Conservation (phyloP, 2,797 vertebrate species). For the Anguilla marmorata region DNA sequence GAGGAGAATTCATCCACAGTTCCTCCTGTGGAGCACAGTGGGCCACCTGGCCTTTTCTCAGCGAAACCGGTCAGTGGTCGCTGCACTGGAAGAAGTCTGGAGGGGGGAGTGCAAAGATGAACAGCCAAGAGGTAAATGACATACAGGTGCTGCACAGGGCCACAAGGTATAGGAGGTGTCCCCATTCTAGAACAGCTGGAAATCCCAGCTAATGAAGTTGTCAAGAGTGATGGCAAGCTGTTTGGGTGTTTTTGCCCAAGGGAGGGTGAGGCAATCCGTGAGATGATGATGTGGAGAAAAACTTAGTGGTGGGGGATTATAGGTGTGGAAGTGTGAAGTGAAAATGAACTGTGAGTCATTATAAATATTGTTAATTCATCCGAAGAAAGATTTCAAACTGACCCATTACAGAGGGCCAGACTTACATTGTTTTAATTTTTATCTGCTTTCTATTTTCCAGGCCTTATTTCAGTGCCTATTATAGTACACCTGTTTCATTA, state of each 20-base stretch:
- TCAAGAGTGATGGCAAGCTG: constrained; percentile 34
- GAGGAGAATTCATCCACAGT: constrained; percentile 5
- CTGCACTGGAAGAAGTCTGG: not conserved
- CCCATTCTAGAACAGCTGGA: constrained; percentile 28
- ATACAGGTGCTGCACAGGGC: not conserved
- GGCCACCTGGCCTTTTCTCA: not conserved
- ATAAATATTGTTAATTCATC: not conserved
- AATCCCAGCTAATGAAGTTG: constrained; percentile 33
- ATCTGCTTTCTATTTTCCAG: not conserved
- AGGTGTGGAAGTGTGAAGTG: not conserved
- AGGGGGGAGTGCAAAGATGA: not conserved
- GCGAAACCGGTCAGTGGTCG: not conserved
- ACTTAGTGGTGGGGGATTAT: not conserved
- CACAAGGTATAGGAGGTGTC: not conserved
- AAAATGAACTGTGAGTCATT: not conserved
- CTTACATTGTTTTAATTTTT: not conserved
- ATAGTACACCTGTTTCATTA: not conserved
- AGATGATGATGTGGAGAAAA: not conserved
- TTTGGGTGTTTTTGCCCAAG: constrained; percentile 24
- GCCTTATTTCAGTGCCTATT: not conserved
- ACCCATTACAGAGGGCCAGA: not conserved
- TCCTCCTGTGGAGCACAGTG: not conserved
- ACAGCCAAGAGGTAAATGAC: not conserved
- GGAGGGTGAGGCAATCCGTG: constrained; percentile 32
- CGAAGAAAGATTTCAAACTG: not conserved